Percentiles rank a stretch among this genome's conserved stretches.
These are phyloP conservation scores for Protobothrops mucrosquamatus DNA, from an alignment of 2,113 vertebrate genomes.

Conservation along the genomic window DNA sequence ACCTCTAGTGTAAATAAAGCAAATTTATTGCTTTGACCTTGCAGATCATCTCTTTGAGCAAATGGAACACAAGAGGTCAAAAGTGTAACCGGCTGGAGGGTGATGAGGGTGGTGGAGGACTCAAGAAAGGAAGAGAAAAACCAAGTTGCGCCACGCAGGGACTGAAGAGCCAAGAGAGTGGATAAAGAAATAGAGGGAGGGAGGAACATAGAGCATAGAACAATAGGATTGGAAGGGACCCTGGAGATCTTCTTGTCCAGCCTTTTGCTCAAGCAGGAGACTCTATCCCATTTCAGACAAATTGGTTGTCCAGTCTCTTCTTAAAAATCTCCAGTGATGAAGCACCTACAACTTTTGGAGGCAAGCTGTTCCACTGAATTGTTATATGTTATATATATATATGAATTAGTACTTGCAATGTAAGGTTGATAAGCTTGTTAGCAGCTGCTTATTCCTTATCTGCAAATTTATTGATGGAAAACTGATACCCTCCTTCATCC, in stretches of 20 bases:
- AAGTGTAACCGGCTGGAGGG: neutral
- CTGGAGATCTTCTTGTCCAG: too few species aligned
- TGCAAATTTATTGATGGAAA: neutral
- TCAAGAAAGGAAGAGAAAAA: neutral
- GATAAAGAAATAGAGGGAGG: too few species aligned
- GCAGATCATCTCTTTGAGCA: neutral
- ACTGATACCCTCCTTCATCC: neutral
- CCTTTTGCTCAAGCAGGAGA: too few species aligned
- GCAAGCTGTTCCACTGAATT: too few species aligned
- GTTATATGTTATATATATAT: too few species aligned
- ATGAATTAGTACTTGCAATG: neutral
- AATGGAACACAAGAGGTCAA: constrained; percentile 17
- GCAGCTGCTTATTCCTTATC: neutral
- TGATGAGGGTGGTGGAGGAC: neutral
- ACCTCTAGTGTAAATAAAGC: constrained; percentile 16
- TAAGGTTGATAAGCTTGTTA: neutral
- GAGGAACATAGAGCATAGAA: too few species aligned
- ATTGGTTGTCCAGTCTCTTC: too few species aligned
- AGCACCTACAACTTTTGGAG: too few species aligned
- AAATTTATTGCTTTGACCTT: constrained; percentile 42
- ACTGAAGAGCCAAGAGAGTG: neutral
- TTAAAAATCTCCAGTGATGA: too few species aligned
- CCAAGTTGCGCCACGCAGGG: neutral
- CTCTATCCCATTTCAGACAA: too few species aligned
- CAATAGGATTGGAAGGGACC: too few species aligned